Conservation (phyloP, 2,797 vertebrate genomes). For the Myotis findleyi region DNA sequence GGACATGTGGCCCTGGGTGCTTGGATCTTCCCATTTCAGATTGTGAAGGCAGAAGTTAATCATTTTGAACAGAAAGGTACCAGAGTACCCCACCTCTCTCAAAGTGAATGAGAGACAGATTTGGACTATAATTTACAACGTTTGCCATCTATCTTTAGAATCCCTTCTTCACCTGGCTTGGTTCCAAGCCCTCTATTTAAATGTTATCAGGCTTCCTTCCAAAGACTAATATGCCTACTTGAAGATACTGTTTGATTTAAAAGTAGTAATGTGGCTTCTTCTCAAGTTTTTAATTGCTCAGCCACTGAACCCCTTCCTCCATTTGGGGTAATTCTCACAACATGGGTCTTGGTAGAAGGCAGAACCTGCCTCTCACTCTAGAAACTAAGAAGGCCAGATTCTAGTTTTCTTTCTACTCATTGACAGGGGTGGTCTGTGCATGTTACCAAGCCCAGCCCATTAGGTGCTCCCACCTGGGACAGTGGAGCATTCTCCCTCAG, state of each 20-base stretch:
- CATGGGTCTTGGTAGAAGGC: not conserved
- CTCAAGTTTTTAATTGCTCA: not conserved
- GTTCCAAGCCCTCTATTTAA: not conserved
- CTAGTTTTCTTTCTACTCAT: not conserved
- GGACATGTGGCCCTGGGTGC: not conserved
- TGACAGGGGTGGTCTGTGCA: not conserved
- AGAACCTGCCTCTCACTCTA: not conserved
- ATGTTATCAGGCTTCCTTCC: not conserved
- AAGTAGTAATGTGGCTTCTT: not conserved
- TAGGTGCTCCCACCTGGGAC: not conserved
- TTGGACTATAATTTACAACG: not conserved
- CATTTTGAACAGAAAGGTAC: not conserved
- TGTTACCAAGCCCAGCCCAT: not conserved
- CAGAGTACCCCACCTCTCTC: not conserved
- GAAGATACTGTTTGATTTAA: slow-evolving; percentile 14
- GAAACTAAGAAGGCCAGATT: slow-evolving; percentile 17
- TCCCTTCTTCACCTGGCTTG: not conserved
- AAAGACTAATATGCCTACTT: not conserved
- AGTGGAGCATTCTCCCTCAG: not conserved
- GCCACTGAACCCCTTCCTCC: not conserved
- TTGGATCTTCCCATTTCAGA: not conserved
- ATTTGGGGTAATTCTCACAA: not conserved
- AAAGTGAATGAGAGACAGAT: not conserved
- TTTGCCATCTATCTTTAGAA: not conserved
- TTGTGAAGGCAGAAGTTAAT: not conserved